Evolutionary conservation across 1,140 invertebrate genomes (phyloP), one percentile per base, ranked within the genome.

Genomic region (Kradibia gibbosae): DNA sequence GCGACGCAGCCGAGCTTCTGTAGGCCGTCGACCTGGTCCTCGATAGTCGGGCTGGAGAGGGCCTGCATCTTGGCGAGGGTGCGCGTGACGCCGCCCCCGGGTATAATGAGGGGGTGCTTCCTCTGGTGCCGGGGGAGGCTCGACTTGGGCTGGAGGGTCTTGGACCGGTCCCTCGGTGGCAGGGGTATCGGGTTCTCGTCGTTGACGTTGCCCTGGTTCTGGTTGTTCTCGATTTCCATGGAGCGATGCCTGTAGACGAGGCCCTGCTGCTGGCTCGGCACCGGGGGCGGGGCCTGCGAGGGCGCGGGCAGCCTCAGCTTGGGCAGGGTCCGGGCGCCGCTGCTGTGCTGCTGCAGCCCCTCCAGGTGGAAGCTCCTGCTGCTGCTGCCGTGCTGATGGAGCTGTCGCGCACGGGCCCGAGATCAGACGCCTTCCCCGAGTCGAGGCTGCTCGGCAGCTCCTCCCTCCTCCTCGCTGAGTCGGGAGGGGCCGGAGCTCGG

Each of bases 31-130:
- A 90, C 88, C n/a, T 90, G 87, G 76, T 90, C 90, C 13, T 89
- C 87, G 0, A 84, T 74, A 0, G 88, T 84, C 42, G 89, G 87
- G 17, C 88, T 88, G 3, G 88, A 89, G 4, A 91, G 90, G 0
- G 83, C 85, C 3, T 91, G 90, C 85, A 94, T 92, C 83, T 94
- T 94, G 73, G 93, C 93, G 0, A 95, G 84, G 0, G 94, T 94
- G 25, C 93, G 89, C 45, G 94, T 93, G 0, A 94, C 86, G 1
- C 93, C 94, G 53, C 92, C 92, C 45, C 93, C 93, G 22, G 96
- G 95, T 84, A 97, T 95, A 55, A 97, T 94, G n/a, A 98, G 89
- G 0, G 97, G 97, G 93, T 98, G 95, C 88, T 97, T 97, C 62
- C 97, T 91, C 76, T 96, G 95, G 89, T 97, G 97, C 45, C 96